Evolutionary conservation across 1,140 invertebrate genomes (phyloP).

Genomic region (Vanessa atalanta): DNA sequence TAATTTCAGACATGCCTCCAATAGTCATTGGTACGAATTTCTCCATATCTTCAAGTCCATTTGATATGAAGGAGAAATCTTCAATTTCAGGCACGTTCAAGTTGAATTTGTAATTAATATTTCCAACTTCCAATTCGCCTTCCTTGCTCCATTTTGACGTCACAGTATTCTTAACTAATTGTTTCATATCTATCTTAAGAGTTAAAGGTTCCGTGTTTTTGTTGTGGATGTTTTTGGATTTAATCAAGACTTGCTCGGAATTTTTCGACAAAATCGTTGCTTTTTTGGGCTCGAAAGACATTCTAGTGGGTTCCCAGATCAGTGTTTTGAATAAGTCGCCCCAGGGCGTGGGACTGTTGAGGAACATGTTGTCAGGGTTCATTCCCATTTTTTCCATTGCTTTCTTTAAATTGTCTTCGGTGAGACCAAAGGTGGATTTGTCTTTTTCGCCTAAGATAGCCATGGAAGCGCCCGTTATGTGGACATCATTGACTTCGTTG

Average conservation of each 20-base stretch:
- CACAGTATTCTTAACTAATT: slow-evolving; percentile 39
- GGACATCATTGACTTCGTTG: slow-evolving; percentile 30
- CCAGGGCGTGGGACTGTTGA: slow-evolving; percentile 53
- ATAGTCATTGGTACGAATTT: slow-evolving; percentile 41
- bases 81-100: slow-evolving; percentile 10
- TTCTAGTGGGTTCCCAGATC: slow-evolving; percentile 46
- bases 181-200: slow-evolving; percentile 36
- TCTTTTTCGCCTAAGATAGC: slow-evolving; percentile 44
- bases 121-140: slow-evolving; percentile 23
- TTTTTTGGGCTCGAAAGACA: slow-evolving; percentile 36
- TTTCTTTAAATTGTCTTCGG: slow-evolving; percentile 41
- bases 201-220: slow-evolving; percentile 34
- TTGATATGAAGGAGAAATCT: slow-evolving; percentile 39
- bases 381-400: slow-evolving; percentile 39
- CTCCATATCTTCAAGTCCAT: slow-evolving; percentile 39
- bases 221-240: slow-evolving; percentile 36
- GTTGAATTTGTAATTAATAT: slow-evolving; percentile 18
- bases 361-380: slow-evolving; percentile 44
- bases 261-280: slow-evolving; percentile 36
- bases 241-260: slow-evolving; percentile 30
- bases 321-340: slow-evolving; percentile 46
- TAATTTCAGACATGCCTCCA: slow-evolving; percentile 39
- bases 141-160: slow-evolving; percentile 41
- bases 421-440: slow-evolving; percentile 38
- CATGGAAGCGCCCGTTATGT: slow-evolving; percentile 31